Conservation (phyloP, 2,888 invertebrate species). For the Nymphalis c-album region DNA sequence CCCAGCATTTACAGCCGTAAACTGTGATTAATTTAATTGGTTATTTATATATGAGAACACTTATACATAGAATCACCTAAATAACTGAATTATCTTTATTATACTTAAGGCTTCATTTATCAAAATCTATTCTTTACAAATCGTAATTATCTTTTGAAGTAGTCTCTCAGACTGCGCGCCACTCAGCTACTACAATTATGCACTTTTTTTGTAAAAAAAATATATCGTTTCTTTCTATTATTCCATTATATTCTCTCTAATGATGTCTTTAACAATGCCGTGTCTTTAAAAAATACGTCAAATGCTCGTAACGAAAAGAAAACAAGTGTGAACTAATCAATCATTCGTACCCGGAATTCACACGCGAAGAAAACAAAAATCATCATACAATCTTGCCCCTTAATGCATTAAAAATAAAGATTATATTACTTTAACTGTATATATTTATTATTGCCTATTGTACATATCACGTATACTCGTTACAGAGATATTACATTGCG, state of each 20-base stretch:
- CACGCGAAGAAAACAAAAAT: not conserved
- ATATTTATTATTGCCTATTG: not conserved
- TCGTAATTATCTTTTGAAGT: too few relatives aligned
- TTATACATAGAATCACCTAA: too few relatives aligned
- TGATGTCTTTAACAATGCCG: not conserved
- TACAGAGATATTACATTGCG: conserved; percentile 11
- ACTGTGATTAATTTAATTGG: too few relatives aligned
- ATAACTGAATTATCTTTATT: too few relatives aligned
- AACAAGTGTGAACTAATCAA: not conserved
- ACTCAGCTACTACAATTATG: not conserved
- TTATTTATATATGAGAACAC: too few relatives aligned
- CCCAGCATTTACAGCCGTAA: too few relatives aligned
- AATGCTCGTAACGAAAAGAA: not conserved
- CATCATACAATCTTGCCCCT: not conserved
- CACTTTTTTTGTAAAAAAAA: not conserved
- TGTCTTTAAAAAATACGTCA: not conserved
- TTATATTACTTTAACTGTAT: not conserved
- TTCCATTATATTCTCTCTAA: not conserved
- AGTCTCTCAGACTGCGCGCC: not conserved
- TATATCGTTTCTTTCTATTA: not conserved
- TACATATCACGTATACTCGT: not conserved
- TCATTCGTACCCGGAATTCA: not conserved
- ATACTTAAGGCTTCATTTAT: too few relatives aligned
- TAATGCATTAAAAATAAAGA: not conserved
- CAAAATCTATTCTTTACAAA: too few relatives aligned